Evolutionary conservation across 2,797 vertebrate genomes (phyloP).

Genomic region (Microctenopoma steveboyesi): DNA sequence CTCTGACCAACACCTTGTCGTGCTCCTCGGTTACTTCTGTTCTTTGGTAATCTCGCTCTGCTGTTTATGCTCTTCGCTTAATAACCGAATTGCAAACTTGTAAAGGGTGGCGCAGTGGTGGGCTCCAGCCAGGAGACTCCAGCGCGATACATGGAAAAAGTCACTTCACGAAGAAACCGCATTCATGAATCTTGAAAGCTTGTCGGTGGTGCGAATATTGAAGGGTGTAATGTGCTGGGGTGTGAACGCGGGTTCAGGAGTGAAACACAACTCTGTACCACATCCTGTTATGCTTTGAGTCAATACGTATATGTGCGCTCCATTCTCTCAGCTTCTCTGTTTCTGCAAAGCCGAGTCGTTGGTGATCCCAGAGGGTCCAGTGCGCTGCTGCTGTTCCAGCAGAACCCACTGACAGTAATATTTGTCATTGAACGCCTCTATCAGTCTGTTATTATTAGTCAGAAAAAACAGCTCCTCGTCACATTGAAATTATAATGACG

Average conservation of each 20-base stretch:
- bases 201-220: slow-evolving; percentile 41
- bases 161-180: slow-evolving; percentile 31
- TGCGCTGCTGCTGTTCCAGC: slow-evolving; percentile 3
- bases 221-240: slow-evolving; percentile 50
- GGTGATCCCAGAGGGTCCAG: slow-evolving; percentile 40
- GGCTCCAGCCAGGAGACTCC: neutral
- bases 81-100: slow-evolving; percentile 71
- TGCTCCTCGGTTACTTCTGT: neutral
- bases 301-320: slow-evolving; percentile 50
- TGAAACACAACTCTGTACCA: slow-evolving; percentile 73
- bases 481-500: neutral
- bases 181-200: slow-evolving; percentile 48
- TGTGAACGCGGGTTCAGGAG: slow-evolving; percentile 73
- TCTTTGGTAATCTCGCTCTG: slow-evolving; percentile 19
- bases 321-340: slow-evolving; percentile 27
- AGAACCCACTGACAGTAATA: slow-evolving; percentile 36
- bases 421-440: slow-evolving; percentile 32
- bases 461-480: neutral
- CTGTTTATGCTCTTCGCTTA: slow-evolving; percentile 29
- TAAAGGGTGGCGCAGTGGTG: slow-evolving; percentile 49
- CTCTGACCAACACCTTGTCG: neutral
- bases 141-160: slow-evolving; percentile 12
- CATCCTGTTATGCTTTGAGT: slow-evolving; percentile 84
- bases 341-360: slow-evolving; percentile 50
- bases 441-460: neutral